Base-by-base conservation (phyloP, 2,888 invertebrate genomes). In the Caenorhabditis wallacei region DNA sequence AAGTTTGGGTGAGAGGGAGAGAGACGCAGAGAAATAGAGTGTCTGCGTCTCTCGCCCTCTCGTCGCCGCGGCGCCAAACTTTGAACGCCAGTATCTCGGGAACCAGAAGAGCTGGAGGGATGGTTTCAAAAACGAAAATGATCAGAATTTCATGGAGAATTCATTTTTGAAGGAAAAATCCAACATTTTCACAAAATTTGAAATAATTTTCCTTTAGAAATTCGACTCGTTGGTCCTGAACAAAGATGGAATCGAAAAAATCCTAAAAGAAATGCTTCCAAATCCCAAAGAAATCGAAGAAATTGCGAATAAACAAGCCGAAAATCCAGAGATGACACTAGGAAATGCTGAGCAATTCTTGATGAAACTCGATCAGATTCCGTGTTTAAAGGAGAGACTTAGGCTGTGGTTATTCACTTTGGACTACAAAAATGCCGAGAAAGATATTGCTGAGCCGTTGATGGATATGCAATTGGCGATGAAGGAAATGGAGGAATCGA, bases 171-270 rank as follows among this genome's bases (percentile, higher is more conserved):
- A 30, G 8, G 8, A 30, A 30, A 30, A 30, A 30, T 30, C 8
- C 30, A 30, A 30, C 30, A 30, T 30, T 30, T n/a, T 30, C 30
- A 30, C 3, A 30, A 30, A 30, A 30, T 30, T 8, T 30, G 3
- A 30, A 8, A 30, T 30, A 5, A 30, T 30, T 30, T 48, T 48
- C 18, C 18, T 48, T 85, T 94, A 99, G 92, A 99, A 99, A 93
- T 99, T 99, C 97, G 99, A 99, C 92, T 96, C 96, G 1, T 96
- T 97, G 0, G 97, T 99, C 59, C 96, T 99, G 93, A 99, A 97
- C 89, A 94, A 97, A 89, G 99, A 99, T 37, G 87, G 85, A 74
- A 92, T 92, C 53, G 92, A 95, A 94, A 99, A 99, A 94, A 94
- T 99, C 71, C 93, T 99, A 80, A 96, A 96, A n/a, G 93, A 93